Conservation (phyloP, 2,888 invertebrate species). For the Merodon equestris region DNA sequence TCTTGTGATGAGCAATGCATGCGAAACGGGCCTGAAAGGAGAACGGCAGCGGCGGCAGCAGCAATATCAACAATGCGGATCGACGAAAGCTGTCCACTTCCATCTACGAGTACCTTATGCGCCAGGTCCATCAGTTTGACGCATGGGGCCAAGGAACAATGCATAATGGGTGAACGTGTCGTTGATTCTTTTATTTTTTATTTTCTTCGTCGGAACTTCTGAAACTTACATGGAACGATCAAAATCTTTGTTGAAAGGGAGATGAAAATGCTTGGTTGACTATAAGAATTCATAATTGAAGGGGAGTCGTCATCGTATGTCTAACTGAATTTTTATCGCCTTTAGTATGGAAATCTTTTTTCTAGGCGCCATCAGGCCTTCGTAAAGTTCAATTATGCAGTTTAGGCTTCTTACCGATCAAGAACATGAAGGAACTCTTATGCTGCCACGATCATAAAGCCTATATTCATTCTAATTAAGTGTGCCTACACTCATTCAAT, state of each 20-base stretch:
- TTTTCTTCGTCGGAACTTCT: conserved; percentile 50
- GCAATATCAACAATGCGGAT: conserved; percentile 65
- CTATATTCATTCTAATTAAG: conserved; percentile 61
- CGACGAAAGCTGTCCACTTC: conserved; percentile 65
- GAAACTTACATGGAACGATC: conserved; percentile 41
- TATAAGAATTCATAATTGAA: too few relatives aligned
- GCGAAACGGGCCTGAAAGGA: conserved; percentile 6
- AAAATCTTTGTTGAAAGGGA: too few relatives aligned
- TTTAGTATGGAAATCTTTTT: too few relatives aligned
- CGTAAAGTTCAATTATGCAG: too few relatives aligned
- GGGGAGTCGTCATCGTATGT: too few relatives aligned
- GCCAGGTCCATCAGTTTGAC: conserved; percentile 55
- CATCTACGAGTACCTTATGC: conserved; percentile 53
- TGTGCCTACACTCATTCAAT: conserved; percentile 54
- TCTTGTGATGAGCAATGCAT: conserved; percentile 66
- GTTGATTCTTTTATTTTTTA: conserved; percentile 23
- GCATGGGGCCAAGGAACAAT: conserved; percentile 57
- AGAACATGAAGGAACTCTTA: conserved; percentile 24
- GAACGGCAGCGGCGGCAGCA: conserved; percentile 44
- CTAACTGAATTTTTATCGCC: too few relatives aligned
- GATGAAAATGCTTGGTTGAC: too few relatives aligned
- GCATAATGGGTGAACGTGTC: conserved; percentile 46
- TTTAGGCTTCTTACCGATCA: conserved; percentile 20
- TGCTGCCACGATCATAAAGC: conserved; percentile 33
- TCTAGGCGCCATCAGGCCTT: too few relatives aligned